Evolutionary conservation across 1,140 invertebrate species (phyloP).

Genomic region (Eufriesea mexicana): DNA sequence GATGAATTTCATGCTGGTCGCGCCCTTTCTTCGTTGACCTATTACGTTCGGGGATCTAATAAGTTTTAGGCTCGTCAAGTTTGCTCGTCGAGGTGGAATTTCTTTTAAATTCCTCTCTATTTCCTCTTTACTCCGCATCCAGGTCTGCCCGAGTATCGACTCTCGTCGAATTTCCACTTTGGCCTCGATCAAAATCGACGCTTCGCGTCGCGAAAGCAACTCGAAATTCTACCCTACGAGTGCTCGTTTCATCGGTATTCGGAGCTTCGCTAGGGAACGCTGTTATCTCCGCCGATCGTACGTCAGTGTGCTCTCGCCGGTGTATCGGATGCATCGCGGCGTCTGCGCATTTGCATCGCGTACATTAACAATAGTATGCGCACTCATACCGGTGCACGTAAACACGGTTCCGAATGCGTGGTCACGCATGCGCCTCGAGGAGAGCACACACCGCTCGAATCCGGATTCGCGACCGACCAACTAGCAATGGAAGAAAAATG

Average conservation of each 20-base stretch:
- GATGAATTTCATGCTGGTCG: constrained; percentile 24
- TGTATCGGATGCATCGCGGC: constrained; percentile 39
- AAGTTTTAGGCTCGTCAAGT: background rate
- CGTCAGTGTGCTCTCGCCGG: background rate
- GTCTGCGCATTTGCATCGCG: constrained; percentile 22
- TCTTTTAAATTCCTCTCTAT: too few species aligned
- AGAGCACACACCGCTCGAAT: constrained; percentile 40
- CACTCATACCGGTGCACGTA: constrained; percentile 24
- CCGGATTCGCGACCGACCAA: constrained; percentile 50
- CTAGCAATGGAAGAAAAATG: constrained; percentile 62
- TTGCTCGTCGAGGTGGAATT: background rate
- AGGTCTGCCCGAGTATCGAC: too few species aligned
- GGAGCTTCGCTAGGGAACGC: constrained; percentile 1
- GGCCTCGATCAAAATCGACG: too few species aligned
- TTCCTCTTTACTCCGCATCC: too few species aligned
- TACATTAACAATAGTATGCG: constrained; percentile 28
- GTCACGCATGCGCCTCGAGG: constrained; percentile 57
- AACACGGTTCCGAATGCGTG: constrained; percentile 26
- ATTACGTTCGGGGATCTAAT: constrained; percentile 20
- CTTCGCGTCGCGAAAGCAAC: too few species aligned
- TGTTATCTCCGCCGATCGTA: constrained; percentile 35
- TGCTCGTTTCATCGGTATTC: constrained; percentile 1
- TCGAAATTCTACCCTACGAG: background rate
- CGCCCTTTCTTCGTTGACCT: constrained; percentile 15
- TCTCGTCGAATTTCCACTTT: too few species aligned